phyloP scores from a whole-genome alignment of 2,797 vertebrate species.

The Xyrichtys novacula region DNA sequence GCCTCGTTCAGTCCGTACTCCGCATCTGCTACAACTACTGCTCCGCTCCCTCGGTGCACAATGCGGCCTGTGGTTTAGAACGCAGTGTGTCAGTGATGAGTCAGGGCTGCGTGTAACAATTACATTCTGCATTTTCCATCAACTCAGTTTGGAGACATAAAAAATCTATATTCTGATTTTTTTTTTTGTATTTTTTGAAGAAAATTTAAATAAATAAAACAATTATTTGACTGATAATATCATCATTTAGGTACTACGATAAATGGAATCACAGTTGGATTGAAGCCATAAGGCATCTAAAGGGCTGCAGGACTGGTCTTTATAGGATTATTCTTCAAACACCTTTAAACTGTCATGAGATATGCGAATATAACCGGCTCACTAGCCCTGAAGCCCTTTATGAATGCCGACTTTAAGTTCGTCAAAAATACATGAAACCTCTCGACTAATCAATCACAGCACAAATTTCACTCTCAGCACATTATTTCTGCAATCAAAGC shows the following conservation, averaged over 20 bases:
- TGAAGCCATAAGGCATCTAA: constrained; percentile 21
- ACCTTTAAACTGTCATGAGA: constrained; percentile 9
- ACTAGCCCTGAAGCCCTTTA: constrained; percentile 56
- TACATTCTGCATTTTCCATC: not conserved
- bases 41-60: constrained; percentile 63
- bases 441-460: constrained; percentile 37
- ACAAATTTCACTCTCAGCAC: constrained; percentile 21
- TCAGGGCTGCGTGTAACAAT: rapidly evolving
- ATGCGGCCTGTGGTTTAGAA: constrained; percentile 79
- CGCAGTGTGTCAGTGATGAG: not conserved
- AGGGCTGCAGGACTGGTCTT: constrained; percentile 60
- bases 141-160: not conserved
- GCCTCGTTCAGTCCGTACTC: constrained; percentile 81
- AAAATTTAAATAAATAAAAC: not conserved
- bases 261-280: constrained; percentile 1
- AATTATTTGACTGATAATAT: not conserved
- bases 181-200: not conserved
- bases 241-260: not conserved
- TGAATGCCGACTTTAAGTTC: constrained; percentile 15
- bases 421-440: not conserved
- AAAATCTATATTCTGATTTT: not conserved
- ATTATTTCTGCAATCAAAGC: not conserved
- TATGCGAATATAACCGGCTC: constrained; percentile 6
- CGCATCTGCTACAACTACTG: constrained; percentile 58
- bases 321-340: not conserved